A percentile compares a stretch with the other conserved stretches of the same genome.
Conservation (phyloP, 23 tunicate genomes). For the Oikopleura dioica region DNA sequence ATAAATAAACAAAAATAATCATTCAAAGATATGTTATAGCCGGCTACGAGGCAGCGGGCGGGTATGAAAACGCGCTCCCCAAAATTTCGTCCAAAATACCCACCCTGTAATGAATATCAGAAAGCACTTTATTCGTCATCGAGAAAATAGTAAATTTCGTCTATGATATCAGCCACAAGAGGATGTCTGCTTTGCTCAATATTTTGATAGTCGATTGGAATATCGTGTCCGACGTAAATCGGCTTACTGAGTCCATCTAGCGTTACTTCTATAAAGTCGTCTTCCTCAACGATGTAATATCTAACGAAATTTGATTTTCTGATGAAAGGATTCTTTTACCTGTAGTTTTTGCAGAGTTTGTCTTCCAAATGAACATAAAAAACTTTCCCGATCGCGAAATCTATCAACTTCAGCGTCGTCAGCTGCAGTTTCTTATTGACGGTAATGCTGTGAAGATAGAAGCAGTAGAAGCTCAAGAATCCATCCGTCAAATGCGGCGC, state of each 20-base stretch:
- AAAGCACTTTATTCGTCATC: neutral
- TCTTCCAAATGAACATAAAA: neutral
- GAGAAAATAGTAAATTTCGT: neutral
- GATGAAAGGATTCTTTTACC: too few species aligned
- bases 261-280: neutral
- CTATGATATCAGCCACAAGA: neutral
- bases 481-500: slow-evolving; percentile 12
- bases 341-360: too few species aligned
- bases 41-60: too few species aligned
- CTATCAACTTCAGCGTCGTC: neutral
- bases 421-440: neutral
- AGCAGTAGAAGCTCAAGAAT: neutral
- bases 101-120: too few species aligned
- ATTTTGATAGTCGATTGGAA: neutral
- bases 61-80: too few species aligned
- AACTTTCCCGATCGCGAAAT: neutral
- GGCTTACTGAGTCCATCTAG: neutral
- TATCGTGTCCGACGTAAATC: slow-evolving; percentile 5
- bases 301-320: neutral
- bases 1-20: too few species aligned
- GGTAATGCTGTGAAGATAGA: slow-evolving; percentile 4
- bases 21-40: too few species aligned
- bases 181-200: neutral
- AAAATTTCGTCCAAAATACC: too few species aligned
- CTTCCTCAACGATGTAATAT: neutral